Conservation (phyloP, 2,888 invertebrate species). For the Teleogryllus oceanicus region DNA sequence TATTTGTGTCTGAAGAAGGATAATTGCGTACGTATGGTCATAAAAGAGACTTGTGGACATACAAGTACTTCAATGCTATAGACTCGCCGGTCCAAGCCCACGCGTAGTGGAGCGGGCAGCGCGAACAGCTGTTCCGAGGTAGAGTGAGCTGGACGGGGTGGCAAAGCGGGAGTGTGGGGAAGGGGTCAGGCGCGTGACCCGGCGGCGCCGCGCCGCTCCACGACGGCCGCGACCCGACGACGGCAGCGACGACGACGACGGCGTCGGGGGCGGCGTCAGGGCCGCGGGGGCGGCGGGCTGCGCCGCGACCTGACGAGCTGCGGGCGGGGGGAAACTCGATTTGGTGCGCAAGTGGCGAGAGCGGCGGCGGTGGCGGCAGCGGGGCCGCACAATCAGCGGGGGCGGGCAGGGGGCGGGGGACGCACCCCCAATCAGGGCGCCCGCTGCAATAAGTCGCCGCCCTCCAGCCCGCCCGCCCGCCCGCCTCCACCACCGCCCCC, state of each 20-base stretch:
- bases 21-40: too few species aligned
- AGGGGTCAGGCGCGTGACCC: too few species aligned
- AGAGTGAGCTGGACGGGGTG: too few species aligned
- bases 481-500: constrained; percentile 18
- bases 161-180: too few species aligned
- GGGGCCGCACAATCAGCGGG: constrained; percentile 36
- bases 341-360: constrained; percentile 37
- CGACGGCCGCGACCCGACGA: too few species aligned
- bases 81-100: too few species aligned
- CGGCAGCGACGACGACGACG: neutral
- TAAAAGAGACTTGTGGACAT: too few species aligned
- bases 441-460: constrained; percentile 26
- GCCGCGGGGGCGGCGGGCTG: constrained; percentile 47
- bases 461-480: neutral
- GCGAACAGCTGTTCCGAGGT: too few species aligned
- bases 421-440: constrained; percentile 28
- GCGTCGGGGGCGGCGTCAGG: neutral
- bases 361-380: constrained; percentile 36
- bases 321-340: constrained; percentile 47
- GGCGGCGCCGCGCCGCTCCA: too few species aligned
- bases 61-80: too few species aligned
- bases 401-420: constrained; percentile 27
- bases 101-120: too few species aligned
- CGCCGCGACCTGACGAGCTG: constrained; percentile 44
- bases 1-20: too few species aligned